Evolutionary conservation across 2,797 vertebrate species (phyloP), one percentile per base, ranked within the genome.

Genomic region (Anolis apletophallus): DNA sequence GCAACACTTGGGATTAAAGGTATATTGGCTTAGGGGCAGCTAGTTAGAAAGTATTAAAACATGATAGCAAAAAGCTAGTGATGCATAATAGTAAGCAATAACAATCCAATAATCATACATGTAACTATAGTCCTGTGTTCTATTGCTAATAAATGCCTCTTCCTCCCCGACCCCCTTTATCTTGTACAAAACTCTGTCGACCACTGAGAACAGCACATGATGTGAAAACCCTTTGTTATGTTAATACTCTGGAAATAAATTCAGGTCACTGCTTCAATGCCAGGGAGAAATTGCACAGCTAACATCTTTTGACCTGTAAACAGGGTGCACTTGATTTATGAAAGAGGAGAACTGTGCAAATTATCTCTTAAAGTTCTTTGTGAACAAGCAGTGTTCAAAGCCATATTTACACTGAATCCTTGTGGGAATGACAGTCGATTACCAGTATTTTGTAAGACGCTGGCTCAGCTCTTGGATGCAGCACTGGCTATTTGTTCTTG

Each of bases 261-360:
- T 59, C 23, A 83, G 69, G 81, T 36, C 34, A 73, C 8, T 57
- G 61, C 26, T 61, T 57, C 34, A 26, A 83, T 74, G 55, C 34
- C 16, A 74, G 55, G 55, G 32, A 74, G 55, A 74, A 83, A 83
- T 59, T 59, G 21, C 54, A 67, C 36, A 67, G 50, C 52, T 82
- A 55, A 55, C 52, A 54, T 55, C 19, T 71, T 81, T 55, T 81
- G 54, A 83, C 55, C 54, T 83, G 69, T 74, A 83, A 71, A 59
- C 23, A 59, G n/a, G 21, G 3, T 83, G 52, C 54, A 17, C 74
- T 83, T 83, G 54, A 61, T 74, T 83, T 74, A 83, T 74, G 55
- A 61, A 83, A 40, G 55, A 61, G 55, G 17, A 83, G 68, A 74
- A 54, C 34, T 73, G 34, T 34, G 0, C 19, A 55, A 36, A 73